phyloP scores from a whole-genome alignment of 2,888 invertebrate species.

The Cremastinae sp. region DNA sequence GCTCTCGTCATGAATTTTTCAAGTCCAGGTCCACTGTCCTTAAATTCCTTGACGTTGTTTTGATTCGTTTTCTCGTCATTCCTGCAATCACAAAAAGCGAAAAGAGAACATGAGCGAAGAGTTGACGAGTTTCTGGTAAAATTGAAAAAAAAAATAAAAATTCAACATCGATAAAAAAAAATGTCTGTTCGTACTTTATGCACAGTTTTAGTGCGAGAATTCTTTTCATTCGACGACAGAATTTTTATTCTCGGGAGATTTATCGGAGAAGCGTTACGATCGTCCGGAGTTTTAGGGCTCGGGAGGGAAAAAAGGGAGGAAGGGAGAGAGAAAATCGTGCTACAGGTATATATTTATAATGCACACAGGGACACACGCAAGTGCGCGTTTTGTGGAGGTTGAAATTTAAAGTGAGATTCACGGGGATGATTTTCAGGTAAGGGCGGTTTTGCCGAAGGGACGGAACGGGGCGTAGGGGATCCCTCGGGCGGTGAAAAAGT shows the following conservation, averaged over 20 bases:
- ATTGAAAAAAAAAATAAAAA: no score
- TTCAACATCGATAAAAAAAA: no score
- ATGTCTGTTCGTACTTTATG: no score
- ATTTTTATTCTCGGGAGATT: constrained; percentile 47
- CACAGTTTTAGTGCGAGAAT: no score
- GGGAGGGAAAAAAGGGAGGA: not conserved
- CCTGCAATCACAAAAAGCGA: constrained; percentile 71
- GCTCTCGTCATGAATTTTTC: constrained; percentile 47
- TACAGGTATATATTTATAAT: constrained; percentile 49
- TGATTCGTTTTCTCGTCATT: constrained; percentile 46
- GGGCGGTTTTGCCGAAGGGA: constrained; percentile 74
- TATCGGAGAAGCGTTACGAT: constrained; percentile 59
- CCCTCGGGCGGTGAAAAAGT: constrained; percentile 55
- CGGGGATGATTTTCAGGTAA: constrained; percentile 79
- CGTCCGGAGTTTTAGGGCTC: constrained; percentile 55
- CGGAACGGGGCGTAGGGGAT: constrained; percentile 20
- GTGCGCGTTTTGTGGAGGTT: constrained; percentile 25
- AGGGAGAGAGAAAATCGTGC: constrained; percentile 28
- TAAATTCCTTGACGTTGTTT: constrained; percentile 41
- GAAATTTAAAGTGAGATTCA: constrained; percentile 59
- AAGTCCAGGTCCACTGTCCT: constrained; percentile 40
- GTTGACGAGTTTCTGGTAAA: no score
- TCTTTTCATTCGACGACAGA: no score
- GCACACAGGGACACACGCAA: constrained; percentile 28
- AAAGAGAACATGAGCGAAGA: no score